Percentiles rank a stretch among this genome's conserved stretches.
These are phyloP conservation scores for Archips xylosteana DNA, from an alignment of 2,888 invertebrate species.

Conservation along the genomic window DNA sequence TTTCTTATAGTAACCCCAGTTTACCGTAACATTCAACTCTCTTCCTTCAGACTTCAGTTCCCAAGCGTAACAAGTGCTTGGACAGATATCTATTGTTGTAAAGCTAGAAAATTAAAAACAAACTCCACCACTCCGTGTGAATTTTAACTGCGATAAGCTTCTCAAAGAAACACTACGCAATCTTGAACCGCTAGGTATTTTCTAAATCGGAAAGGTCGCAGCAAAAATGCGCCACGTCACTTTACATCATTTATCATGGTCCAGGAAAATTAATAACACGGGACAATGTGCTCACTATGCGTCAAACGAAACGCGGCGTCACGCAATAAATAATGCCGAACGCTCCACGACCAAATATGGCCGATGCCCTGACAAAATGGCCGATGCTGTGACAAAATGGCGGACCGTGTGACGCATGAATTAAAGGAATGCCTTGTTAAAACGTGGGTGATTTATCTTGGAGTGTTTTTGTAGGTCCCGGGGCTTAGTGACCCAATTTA, in stretches of 20 bases:
- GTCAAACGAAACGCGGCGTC: slow-evolving; percentile 53
- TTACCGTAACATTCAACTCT: too few species aligned
- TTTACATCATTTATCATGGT: slow-evolving; percentile 56
- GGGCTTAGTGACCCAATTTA: slow-evolving; percentile 30
- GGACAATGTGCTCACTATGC: slow-evolving; percentile 50
- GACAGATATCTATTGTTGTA: too few species aligned
- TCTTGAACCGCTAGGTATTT: slow-evolving; percentile 31
- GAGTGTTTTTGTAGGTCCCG: slow-evolving; percentile 23
- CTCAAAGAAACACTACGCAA: slow-evolving; percentile 20
- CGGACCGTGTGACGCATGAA: slow-evolving; percentile 38
- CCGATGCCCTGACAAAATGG: slow-evolving; percentile 48
- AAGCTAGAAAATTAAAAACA: neutral
- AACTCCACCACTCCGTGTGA: neutral
- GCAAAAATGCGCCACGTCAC: slow-evolving; percentile 48
- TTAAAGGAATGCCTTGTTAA: slow-evolving; percentile 28
- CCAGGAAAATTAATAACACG: slow-evolving; percentile 50
- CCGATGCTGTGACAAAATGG: slow-evolving; percentile 49
- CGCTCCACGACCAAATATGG: slow-evolving; percentile 49
- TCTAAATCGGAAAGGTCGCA: slow-evolving; percentile 30
- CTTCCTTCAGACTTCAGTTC: too few species aligned
- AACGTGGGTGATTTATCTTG: slow-evolving; percentile 20
- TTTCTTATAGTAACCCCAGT: too few species aligned
- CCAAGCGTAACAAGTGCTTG: too few species aligned
- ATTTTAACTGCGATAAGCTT: slow-evolving; percentile 8
- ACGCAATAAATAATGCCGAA: slow-evolving; percentile 53